phyloP scores from a whole-genome alignment of 1,140 invertebrate species.

The Gonatopus flavifemur region DNA sequence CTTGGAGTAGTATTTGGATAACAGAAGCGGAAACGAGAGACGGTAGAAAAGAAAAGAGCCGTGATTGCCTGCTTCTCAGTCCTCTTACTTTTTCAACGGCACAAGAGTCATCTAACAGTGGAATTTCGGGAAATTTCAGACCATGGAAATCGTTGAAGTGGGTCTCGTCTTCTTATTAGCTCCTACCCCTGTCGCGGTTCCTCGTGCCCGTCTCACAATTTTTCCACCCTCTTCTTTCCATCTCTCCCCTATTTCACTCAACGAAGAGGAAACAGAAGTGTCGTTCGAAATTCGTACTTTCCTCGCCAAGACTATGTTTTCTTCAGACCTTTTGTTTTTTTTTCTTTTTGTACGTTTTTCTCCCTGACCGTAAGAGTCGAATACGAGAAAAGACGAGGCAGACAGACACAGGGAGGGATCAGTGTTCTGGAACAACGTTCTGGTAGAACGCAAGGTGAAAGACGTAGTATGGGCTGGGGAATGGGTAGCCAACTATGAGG shows the following conservation, averaged over 20 bases:
- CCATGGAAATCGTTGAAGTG: conserved; percentile 17
- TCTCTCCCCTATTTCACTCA: too few species aligned
- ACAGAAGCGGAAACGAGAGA: too few species aligned
- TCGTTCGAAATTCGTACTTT: conserved; percentile 13
- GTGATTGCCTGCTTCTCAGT: too few species aligned
- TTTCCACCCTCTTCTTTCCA: conserved; percentile 27
- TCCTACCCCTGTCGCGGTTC: conserved; percentile 27
- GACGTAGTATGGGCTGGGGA: neutral
- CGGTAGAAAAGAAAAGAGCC: too few species aligned
- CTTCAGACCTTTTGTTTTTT: too few species aligned
- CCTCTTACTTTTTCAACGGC: too few species aligned
- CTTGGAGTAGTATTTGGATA: too few species aligned
- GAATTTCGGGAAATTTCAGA: conserved; percentile 9
- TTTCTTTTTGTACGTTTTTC: too few species aligned
- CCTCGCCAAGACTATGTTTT: neutral
- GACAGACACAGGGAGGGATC: neutral
- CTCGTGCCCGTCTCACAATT: conserved; percentile 20
- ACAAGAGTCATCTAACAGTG: too few species aligned
- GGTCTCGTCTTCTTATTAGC: conserved; percentile 28
- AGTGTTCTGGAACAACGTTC: conserved; percentile 27
- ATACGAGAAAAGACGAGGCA: too few species aligned
- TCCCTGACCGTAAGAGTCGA: too few species aligned
- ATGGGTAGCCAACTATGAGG: too few species aligned
- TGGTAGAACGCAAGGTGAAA: neutral
- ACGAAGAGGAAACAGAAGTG: conserved; percentile 28